Evolutionary conservation across 2,797 vertebrate genomes (phyloP), one percentile per base, ranked within the genome.

Genomic region (Heterohyrax brucei): DNA sequence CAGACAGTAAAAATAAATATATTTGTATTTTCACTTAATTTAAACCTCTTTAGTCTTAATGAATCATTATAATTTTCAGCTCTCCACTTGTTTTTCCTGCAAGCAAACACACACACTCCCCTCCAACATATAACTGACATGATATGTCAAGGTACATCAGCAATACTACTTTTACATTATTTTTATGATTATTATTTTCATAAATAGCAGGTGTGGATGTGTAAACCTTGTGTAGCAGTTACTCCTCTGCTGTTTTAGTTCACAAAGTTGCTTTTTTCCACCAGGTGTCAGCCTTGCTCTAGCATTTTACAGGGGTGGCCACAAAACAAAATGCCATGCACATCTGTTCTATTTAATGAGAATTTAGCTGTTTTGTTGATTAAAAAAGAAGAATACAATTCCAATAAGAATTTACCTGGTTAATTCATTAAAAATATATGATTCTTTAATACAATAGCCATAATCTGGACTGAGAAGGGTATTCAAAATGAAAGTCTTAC

Each of bases 241-340:
- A 26, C 28, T 10, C 0, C 80, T n/a, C 2, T 73, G 22, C 28
- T 12, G 48, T 87, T 73, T 80, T 24, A 44, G 93, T 91, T 87
- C 44, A 1, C 0, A 28, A 92, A 3, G 50, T 16, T 66, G 7
- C 16, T 48, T 5, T 44, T 24, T 14, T 76, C 98, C 98, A 68
- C 97, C 94, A 97, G 98, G 93, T 98, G 98, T 96, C 98, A 97
- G 70, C n/a, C 85, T 97, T 97, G 95, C 89, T 72, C 91, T 16
- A 97, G 93, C 75, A 72, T 56, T 73, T 84, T 3, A 59, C 24
- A 6, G 44, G 64, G 50, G 4, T 80, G 21, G 1, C 22, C 16
- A 10, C 59, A 80, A 81, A 95, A 70, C 56, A 73, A 96, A 92
- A 95, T 59, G 30, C 66, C 33, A 64, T 33, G 72, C 83, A 28